A percentile compares a stretch with the other conserved stretches of the same genome.
phyloP scores from a whole-genome alignment of 2,888 invertebrate genomes.

The Lamellibrachia satsuma region DNA sequence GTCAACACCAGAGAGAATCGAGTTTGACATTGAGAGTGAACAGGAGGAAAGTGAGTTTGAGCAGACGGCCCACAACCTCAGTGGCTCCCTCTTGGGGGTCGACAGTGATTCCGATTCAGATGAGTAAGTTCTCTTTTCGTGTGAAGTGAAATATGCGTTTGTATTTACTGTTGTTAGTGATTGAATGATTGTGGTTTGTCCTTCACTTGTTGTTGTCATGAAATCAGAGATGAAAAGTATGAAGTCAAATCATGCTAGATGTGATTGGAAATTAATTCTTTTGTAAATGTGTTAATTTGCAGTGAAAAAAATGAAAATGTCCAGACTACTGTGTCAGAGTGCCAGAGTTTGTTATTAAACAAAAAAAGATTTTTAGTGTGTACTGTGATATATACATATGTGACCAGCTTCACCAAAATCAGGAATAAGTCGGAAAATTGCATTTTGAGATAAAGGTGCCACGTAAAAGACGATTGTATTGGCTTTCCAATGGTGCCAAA shows the following conservation, averaged over 20 bases:
- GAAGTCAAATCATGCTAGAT: not conserved
- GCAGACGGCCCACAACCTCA: conserved; percentile 92
- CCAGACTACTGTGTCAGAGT: not conserved
- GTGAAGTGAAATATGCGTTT: not conserved
- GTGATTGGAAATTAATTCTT: not conserved
- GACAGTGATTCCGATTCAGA: conserved; percentile 32
- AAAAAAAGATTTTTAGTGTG: not conserved
- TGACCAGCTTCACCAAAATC: too few relatives aligned
- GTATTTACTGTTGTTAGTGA: not conserved
- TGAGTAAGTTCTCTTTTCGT: conserved; percentile 31
- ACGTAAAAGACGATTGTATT: too few relatives aligned
- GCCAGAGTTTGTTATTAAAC: not conserved
- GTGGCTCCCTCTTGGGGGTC: conserved; percentile 74
- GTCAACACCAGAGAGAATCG: conserved; percentile 42
- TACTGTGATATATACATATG: too few relatives aligned
- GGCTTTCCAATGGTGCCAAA: too few relatives aligned
- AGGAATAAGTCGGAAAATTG: too few relatives aligned
- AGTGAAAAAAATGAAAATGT: not conserved
- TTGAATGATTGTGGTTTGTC: not conserved
- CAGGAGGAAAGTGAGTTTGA: conserved; percentile 78
- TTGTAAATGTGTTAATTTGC: not conserved
- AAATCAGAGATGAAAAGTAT: not conserved
- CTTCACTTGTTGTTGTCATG: not conserved
- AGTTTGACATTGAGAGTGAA: conserved; percentile 48
- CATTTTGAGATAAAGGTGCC: too few relatives aligned